Percentiles rank a stretch among this genome's conserved stretches.
Conservation (phyloP, 2,888 invertebrate genomes). For the Acanthopleura granulata region DNA sequence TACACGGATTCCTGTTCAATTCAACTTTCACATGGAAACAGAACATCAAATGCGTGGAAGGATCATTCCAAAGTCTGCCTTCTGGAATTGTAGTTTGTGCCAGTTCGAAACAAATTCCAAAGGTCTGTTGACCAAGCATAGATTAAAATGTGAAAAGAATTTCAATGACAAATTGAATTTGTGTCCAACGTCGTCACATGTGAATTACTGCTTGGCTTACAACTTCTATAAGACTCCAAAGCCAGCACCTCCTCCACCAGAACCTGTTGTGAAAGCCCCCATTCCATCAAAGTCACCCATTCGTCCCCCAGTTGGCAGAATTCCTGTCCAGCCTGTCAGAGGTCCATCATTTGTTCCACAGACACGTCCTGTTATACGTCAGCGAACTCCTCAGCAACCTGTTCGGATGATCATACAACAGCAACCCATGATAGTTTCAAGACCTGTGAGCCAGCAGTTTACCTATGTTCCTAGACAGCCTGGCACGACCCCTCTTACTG, state of each 20-base stretch:
- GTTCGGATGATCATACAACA: neutral
- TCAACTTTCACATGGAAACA: constrained; percentile 91
- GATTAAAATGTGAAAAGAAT: constrained; percentile 88
- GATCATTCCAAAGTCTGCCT: constrained; percentile 86
- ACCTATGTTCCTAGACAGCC: neutral
- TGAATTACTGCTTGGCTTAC: constrained; percentile 58
- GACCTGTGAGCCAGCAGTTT: neutral
- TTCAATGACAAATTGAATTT: constrained; percentile 88
- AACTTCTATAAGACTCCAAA: constrained; percentile 45
- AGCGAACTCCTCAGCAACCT: neutral
- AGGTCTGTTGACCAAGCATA: constrained; percentile 89
- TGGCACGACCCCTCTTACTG: neutral
- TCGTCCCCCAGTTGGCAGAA: neutral
- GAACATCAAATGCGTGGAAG: constrained; percentile 88
- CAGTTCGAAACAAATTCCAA: constrained; percentile 95
- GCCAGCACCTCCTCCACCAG: neutral
- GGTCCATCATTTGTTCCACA: neutral
- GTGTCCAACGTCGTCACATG: constrained; percentile 74
- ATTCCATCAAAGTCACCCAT: neutral
- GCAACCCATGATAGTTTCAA: neutral
- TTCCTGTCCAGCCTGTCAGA: neutral
- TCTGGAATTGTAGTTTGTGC: constrained; percentile 93
- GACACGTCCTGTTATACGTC: neutral
- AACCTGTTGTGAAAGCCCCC: neutral
- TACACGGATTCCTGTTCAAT: constrained; percentile 75